These are phyloP conservation scores for Desmodus rotundus DNA, from an alignment of 2,113 vertebrate species.

Conservation along the genomic window DNA sequence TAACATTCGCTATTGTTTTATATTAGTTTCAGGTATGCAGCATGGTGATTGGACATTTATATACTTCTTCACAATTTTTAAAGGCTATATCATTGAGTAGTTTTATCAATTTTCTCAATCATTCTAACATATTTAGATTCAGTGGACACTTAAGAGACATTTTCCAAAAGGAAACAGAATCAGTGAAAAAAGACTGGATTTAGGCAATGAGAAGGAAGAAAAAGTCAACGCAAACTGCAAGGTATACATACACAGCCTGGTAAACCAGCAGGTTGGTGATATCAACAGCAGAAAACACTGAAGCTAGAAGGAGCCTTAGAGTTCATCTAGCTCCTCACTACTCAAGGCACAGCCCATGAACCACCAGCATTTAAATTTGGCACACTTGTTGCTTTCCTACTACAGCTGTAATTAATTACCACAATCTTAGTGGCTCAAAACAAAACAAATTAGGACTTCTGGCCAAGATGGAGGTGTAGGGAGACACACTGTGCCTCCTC, in stretches of 20 bases:
- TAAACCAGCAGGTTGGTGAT: neutral
- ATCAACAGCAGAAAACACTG: neutral
- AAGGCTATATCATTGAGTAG: neutral
- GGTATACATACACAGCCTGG: too few relatives aligned
- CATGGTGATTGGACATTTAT: neutral
- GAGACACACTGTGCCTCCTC: too few relatives aligned
- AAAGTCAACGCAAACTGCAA: neutral
- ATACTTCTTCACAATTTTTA: neutral
- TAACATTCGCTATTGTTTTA: neutral
- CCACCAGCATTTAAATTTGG: neutral
- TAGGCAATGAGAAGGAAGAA: neutral
- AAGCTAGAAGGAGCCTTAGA: neutral
- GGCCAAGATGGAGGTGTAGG: too few relatives aligned
- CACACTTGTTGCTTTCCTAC: neutral
- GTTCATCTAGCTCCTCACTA: neutral
- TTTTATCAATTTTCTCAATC: conserved; percentile 8
- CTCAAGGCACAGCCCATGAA: neutral
- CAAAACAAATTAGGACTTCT: neutral
- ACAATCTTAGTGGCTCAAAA: neutral
- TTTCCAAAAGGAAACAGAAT: conserved; percentile 21
- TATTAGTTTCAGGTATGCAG: neutral
- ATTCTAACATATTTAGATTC: neutral
- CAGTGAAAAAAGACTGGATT: neutral
- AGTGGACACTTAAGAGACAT: neutral
- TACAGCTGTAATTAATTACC: neutral